These are phyloP conservation scores for Penelope pileata DNA, from an alignment of 2,113 vertebrate genomes.

Conservation along the genomic window DNA sequence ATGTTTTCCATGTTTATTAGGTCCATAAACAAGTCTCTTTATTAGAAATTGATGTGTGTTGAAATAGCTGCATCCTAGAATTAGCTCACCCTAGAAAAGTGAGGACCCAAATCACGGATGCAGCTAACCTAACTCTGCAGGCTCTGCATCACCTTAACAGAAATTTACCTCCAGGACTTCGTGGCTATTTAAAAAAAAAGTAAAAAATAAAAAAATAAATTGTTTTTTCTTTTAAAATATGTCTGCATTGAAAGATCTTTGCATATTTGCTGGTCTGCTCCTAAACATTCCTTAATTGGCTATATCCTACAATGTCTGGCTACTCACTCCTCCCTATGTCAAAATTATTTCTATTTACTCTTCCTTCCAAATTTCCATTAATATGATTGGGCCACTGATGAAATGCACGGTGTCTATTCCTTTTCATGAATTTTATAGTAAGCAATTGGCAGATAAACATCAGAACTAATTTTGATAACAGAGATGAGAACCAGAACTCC, in stretches of 20 bases:
- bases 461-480: neutral
- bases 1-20: slow-evolving; percentile 54
- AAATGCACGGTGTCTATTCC: neutral
- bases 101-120: neutral
- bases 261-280: neutral
- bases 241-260: neutral
- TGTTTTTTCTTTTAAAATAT: neutral
- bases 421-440: neutral
- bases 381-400: neutral
- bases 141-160: neutral
- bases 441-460: neutral
- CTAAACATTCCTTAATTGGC: neutral
- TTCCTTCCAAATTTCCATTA: neutral
- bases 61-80: neutral
- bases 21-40: slow-evolving; percentile 44
- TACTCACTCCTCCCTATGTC: neutral
- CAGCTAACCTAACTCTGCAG: neutral
- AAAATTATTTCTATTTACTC: neutral
- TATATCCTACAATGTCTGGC: neutral
- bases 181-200: neutral
- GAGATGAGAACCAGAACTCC: neutral
- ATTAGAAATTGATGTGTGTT: slow-evolving; percentile 39
- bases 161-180: neutral
- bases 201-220: neutral
- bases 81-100: neutral